phyloP scores from a whole-genome alignment of 2,888 invertebrate species.

The Chrysolina oricalcia region DNA sequence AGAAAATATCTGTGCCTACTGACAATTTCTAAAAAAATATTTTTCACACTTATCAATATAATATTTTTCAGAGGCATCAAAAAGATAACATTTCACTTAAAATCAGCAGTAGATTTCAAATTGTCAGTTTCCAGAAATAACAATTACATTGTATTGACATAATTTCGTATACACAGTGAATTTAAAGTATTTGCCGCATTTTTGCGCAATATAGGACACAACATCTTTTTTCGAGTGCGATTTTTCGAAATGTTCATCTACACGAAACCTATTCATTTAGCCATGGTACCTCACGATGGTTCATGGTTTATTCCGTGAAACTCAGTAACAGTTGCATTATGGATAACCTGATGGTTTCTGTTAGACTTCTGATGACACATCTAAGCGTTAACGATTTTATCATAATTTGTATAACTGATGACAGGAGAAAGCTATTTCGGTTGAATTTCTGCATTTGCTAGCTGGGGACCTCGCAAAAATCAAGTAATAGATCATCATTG shows the following conservation, averaged over 20 bases:
- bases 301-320: slow-evolving; percentile 36
- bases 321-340: slow-evolving; percentile 17
- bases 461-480: background rate
- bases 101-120: background rate
- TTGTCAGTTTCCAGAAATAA: slow-evolving; percentile 38
- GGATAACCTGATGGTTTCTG: background rate
- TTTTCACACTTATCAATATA: background rate
- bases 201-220: background rate
- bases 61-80: background rate
- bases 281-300: slow-evolving; percentile 61
- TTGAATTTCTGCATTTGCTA: background rate
- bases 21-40: background rate
- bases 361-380: background rate
- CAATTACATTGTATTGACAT: slow-evolving; percentile 29
- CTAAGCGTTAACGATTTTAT: background rate
- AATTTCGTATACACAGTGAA: slow-evolving; percentile 37
- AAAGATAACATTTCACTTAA: background rate
- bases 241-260: slow-evolving; percentile 64
- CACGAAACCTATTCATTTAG: slow-evolving; percentile 58
- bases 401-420: background rate
- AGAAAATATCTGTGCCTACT: background rate
- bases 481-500: background rate
- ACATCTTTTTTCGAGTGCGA: slow-evolving; percentile 39
- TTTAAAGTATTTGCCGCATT: slow-evolving; percentile 16
- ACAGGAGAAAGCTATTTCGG: background rate